A percentile compares a stretch with the other conserved stretches of the same genome.
phyloP scores from a whole-genome alignment of 30 jellyfish, hydroid and myxozoan genomes.

The Sanderia malayensis region DNA sequence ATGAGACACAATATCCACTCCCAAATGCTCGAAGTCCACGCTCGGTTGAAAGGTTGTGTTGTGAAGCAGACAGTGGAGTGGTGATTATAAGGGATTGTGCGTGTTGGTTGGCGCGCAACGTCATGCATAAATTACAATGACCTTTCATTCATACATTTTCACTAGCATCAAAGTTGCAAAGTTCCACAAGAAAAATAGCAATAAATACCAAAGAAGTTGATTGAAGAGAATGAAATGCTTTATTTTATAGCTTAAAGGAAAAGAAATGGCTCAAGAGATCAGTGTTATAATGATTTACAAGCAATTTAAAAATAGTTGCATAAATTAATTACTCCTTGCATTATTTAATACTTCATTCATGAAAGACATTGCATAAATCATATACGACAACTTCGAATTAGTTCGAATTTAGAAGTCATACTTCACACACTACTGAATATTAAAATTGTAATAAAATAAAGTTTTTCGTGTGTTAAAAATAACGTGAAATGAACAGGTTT shows the following conservation, averaged over 20 bases:
- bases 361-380: too few relatives aligned
- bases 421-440: too few relatives aligned
- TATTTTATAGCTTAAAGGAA: neutral
- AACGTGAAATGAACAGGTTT: too few relatives aligned
- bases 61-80: slow-evolving; percentile 50
- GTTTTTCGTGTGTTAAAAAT: too few relatives aligned
- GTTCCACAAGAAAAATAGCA: neutral
- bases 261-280: too few relatives aligned
- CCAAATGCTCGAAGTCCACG: slow-evolving; percentile 48
- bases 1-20: slow-evolving; percentile 1
- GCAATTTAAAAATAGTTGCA: neutral
- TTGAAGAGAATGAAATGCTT: neutral
- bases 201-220: neutral
- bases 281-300: too few relatives aligned
- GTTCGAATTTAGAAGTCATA: too few relatives aligned
- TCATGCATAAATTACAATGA: neutral
- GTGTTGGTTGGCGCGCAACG: slow-evolving; percentile 4
- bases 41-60: slow-evolving; percentile 53
- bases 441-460: too few relatives aligned
- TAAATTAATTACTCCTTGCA: too few relatives aligned
- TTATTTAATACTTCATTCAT: too few relatives aligned
- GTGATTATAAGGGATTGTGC: neutral
- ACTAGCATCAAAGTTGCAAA: too few relatives aligned
- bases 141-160: neutral
- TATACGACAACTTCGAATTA: too few relatives aligned